A percentile compares a stretch with the other conserved stretches of the same genome.
These are phyloP conservation scores for Phyllotreta cruciferae DNA, from an alignment of 2,888 invertebrate genomes.

Conservation along the genomic window DNA sequence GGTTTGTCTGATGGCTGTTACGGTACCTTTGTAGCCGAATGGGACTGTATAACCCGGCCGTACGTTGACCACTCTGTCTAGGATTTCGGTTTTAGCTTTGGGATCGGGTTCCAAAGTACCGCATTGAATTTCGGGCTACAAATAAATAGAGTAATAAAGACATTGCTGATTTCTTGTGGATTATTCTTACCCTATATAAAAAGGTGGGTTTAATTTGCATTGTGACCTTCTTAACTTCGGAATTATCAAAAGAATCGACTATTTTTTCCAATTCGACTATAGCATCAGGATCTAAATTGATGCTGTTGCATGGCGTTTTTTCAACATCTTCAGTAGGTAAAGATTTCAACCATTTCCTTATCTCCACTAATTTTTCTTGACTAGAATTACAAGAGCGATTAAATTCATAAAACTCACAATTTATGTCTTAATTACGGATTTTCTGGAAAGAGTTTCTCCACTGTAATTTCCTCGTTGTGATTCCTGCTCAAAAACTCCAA, in stretches of 20 bases:
- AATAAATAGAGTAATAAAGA: conserved; percentile 30
- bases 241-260: conserved; percentile 54
- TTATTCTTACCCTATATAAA: conserved; percentile 71
- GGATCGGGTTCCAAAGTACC: conserved; percentile 72
- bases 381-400: conserved; percentile 45
- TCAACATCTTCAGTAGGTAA: conserved; percentile 71
- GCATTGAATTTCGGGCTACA: conserved; percentile 58
- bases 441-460: conserved; percentile 70
- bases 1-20: conserved; percentile 71
- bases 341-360: conserved; percentile 73
- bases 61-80: conserved; percentile 86
- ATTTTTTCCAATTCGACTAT: conserved; percentile 64
- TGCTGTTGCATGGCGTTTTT: conserved; percentile 73
- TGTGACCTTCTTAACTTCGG: conserved; percentile 63
- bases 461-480: conserved; percentile 68
- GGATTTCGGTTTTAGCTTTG: conserved; percentile 69
- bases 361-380: conserved; percentile 63
- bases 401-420: not conserved
- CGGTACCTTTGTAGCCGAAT: conserved; percentile 81
- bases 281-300: conserved; percentile 73
- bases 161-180: not conserved
- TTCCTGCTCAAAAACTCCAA: conserved; percentile 67
- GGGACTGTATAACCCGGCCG: conserved; percentile 80
- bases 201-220: conserved; percentile 83
- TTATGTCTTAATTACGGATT: conserved; percentile 36